Evolutionary conservation across 2,797 vertebrate genomes (phyloP), one percentile per base, ranked within the genome.

Genomic region (Galaxias olidus): DNA sequence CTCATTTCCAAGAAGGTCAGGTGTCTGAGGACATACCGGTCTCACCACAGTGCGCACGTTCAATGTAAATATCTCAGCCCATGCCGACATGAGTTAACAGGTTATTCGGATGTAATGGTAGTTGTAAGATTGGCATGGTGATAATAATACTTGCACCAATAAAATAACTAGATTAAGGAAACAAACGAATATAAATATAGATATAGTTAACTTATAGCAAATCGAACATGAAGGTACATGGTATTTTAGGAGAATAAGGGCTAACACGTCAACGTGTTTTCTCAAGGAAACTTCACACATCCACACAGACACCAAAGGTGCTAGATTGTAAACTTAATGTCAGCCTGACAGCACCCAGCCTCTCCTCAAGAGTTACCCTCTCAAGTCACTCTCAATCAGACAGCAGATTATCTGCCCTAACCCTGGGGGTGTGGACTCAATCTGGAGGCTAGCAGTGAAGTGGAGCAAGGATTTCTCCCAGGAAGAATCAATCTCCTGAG

Each of bases 321-420:
- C 12, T 20, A 45, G 30, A 42, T 40, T 18, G 40, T 17, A 51
- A 19, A 65, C 41, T 73, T 82, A 89, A 87, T 86, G 56, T 50
- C 40, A 10, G 13, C 84, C 74, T 79, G 76, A 75, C 78, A 72
- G 66, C 68, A 84, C 87, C 79, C 80, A 76, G 71, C 66, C 58
- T 56, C 69, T 75, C 74, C 64, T 45, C 68, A 85, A 83, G 86
- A 79, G 86, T 91, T 89, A 89, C 88, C 82, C 80, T 82, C 82
- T 81, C 82, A 72, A 87, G 89, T 90, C 84, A 85, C 87, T 91
- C 91, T 90, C 89, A 90, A 90, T 90, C 89, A 91, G 79, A 60
- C 59, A 59, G 49, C 72, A 86, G 89, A 91, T 91, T 89, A 93
- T 91, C 86, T 78, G 73, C 79, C 80, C 86, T 84, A 87, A 87